Conservation (phyloP, 1,140 invertebrate species). For the Drosophila sproati region DNA sequence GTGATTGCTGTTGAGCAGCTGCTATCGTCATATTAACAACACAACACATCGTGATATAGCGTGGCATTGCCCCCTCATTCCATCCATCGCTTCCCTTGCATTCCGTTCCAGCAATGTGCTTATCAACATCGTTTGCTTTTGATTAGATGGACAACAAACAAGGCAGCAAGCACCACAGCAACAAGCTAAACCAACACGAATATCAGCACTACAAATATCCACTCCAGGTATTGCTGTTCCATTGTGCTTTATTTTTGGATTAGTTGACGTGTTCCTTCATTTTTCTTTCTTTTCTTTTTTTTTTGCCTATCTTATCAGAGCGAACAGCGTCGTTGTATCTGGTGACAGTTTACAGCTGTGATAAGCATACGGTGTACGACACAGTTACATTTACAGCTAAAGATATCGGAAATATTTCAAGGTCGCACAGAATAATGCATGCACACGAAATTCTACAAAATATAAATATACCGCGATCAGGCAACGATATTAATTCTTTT, state of each 20-base stretch:
- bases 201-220: slow-evolving; percentile 11
- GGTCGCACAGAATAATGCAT: background rate
- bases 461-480: no score
- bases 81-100: background rate
- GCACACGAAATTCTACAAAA: no score
- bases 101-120: slow-evolving; percentile 20
- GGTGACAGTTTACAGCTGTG: no score
- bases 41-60: slow-evolving; percentile 15
- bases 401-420: background rate
- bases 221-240: slow-evolving; percentile 20
- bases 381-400: no score
- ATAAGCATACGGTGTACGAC: no score
- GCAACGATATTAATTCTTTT: background rate
- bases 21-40: slow-evolving; percentile 49
- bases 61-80: slow-evolving; percentile 33
- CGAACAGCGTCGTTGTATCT: slow-evolving; percentile 18
- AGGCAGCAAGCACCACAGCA: slow-evolving; percentile 3
- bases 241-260: slow-evolving; percentile 39
- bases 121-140: slow-evolving; percentile 39
- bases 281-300: no score
- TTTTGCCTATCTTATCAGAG: slow-evolving; percentile 40
- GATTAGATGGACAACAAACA: slow-evolving; percentile 35
- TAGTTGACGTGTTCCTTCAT: slow-evolving; percentile 36
- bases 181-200: slow-evolving; percentile 2
- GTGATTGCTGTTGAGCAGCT: slow-evolving; percentile 24